Evolutionary conservation across 2,113 vertebrate genomes (phyloP), one percentile per base, ranked within the genome.

Genomic region (Leucosticte australis): DNA sequence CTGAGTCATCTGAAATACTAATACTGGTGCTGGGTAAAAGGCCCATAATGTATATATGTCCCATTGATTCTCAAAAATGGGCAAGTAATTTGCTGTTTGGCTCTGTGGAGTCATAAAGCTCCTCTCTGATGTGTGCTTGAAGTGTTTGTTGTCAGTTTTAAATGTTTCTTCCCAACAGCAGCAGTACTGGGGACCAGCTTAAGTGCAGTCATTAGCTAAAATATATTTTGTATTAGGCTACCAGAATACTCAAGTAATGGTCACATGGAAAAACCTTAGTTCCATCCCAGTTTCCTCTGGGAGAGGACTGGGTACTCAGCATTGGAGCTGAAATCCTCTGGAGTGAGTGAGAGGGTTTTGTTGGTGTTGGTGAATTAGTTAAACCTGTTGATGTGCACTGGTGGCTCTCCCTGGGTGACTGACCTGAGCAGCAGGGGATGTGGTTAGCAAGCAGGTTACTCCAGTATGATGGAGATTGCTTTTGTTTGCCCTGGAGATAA

Each of bases 1-100:
- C 55, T 60, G 82, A 79, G 63, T n/a, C 7, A 96, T 95, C 91
- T 91, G 83, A 95, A 97, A 91, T 65, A 86, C 92, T 97, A 62
- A 91, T 94, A 87, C 19, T 81, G 56, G 56, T 37, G 49, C 90
- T 85, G 92, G 69, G 73, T 86, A 88, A 85, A 95, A 89, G 87
- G 70, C 71, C 60, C 11, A 14, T 69, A 42, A 68, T 53, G 17
- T 62, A 27, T 95, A 15, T 75, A 21, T 90, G 81, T 90, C 85
- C 42, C 1, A 0, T 18, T 81, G 69, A 77, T 60, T 95, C 82
- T 79, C 22, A 46, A 49, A 83, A 88, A 59, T 2, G 23, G 49
- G 24, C 4, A 11, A 28, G 33, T 93, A 64, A 83, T 96, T 89
- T 39, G 87, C 7, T 49, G 9, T 46, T 79, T 76, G 60, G 18